Evolutionary conservation across 2,113 vertebrate species (phyloP), one percentile per base, ranked within the genome.

Genomic region (Chionodraco myersi): DNA sequence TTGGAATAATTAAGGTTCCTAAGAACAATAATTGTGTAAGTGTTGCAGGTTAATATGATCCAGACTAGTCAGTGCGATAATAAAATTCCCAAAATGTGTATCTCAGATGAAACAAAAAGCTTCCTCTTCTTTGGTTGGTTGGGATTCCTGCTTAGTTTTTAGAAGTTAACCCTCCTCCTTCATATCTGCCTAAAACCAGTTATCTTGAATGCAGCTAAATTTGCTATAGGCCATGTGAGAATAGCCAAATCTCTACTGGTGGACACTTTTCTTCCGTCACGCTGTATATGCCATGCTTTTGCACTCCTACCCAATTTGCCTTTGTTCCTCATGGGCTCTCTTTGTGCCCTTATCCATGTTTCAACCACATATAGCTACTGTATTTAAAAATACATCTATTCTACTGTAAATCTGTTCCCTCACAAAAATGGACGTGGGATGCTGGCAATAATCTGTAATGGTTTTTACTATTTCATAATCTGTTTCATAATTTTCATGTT

Each of bases 261-360:
- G 10, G 53, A 23, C 53, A 56, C 4, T 10, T 56, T 58, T 30
- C 23, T 14, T 7, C 6, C 2, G 26, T 13, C 14, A 7, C 12
- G 14, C 12, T 12, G 26, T 15, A 13, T 30, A 30, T 26, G 5
- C 51, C 12, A 0, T 57, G 1, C 21, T 6, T 21, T 14, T 52
- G 5, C 36, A 41, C 16, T 44, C 11, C 36, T 10, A 44, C 34
- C 59, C 59, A 16, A 44, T 61, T 5, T 61, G 59, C 5, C 16
- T n/a, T 13, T 61, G 36, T n/a, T 34, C 16, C 16, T 44, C 16
- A 12, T 61, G 36, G 34, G 16, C 34, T n/a, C 15, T 16, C n/a
- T 63, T 63, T 64, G 45, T 64, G 44, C 15, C 44, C 15, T 64
- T 12, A 64, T 64, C 62, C 44, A 14, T 14, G 12, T 64, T 64